Evolutionary conservation across 1,140 invertebrate species (phyloP), one percentile per base, ranked within the genome.

Genomic region (Bombus pyrosoma): DNA sequence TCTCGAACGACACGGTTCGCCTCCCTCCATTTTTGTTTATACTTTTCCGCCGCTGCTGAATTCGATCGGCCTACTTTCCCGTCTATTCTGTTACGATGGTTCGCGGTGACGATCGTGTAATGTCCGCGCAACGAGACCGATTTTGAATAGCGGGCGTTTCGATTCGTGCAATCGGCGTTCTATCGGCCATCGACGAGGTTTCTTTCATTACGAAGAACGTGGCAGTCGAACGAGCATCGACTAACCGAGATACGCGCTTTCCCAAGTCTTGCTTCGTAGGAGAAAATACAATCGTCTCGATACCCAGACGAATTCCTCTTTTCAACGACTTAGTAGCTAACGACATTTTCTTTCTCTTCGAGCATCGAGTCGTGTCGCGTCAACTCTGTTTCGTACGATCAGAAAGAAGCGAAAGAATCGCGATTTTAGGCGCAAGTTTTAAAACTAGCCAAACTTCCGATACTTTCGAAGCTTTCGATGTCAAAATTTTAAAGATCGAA

Each of bases 41-140:
- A 80, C 72, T 85, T 85, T 85, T 73, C 83, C 83, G 69, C 41
- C 53, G 68, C 83, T 62, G 37, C 18, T 85, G 83, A 85, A 85
- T 85, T 85, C 83, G 83, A 85, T 85, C 83, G 83, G 68, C 83
- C 83, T 85, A 85, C 83, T 85, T 85, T 80, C 68, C 39, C 75
- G 53, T 18, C 59, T 66, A 81, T 75, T 81, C 28, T 12, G n/a
- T n/a, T 12, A 10, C 39, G 72, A 18, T 34, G 62, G 62, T 62
- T 43, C 34, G 43, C 79, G 25, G 32, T 2, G 72, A 25, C 32
- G 43, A 77, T n/a, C 75, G 34, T 0, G 34, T 0, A 53, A 22
- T 0, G 66, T 69, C 22, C 66, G 22, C 5, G 18, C 6, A 25
- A 9, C 18, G 32, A 53, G 47, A 69, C 66, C 18, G 37, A 39